A percentile compares a stretch with the other conserved stretches of the same genome.
These are phyloP conservation scores for Pardosa pseudoannulata DNA, from an alignment of 2,888 invertebrate genomes.

Conservation along the genomic window DNA sequence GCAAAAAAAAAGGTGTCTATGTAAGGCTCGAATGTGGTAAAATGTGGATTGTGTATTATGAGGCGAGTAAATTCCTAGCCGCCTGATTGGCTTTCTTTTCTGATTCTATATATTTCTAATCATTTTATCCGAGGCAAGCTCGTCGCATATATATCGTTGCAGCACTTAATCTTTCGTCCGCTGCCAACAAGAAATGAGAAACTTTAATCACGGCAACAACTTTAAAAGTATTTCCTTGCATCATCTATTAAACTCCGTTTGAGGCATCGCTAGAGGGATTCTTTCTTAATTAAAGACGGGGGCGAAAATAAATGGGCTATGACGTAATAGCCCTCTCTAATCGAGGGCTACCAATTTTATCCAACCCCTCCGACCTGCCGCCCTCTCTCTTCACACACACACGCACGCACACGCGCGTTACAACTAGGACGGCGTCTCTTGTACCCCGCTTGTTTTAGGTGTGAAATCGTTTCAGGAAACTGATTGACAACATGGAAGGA, in stretches of 20 bases:
- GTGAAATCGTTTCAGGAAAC: background rate
- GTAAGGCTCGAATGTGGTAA: no score
- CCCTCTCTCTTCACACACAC: background rate
- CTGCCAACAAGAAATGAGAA: conserved; percentile 59
- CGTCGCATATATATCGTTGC: conserved; percentile 9
- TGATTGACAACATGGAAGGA: no score
- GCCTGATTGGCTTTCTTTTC: no score
- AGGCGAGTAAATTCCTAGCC: no score
- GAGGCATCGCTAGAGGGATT: conserved; percentile 22
- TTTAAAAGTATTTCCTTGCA: conserved; percentile 60
- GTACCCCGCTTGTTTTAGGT: background rate
- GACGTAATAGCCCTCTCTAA: conserved; percentile 31
- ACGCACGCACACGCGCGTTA: background rate
- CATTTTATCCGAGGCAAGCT: no score
- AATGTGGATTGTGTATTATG: no score
- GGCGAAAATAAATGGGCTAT: conserved; percentile 54
- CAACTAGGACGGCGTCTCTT: background rate
- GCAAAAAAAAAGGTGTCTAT: no score
- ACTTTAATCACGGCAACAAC: conserved; percentile 68
- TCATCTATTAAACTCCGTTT: conserved; percentile 41
- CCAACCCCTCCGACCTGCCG: background rate
- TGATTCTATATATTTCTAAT: no score
- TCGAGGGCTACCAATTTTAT: conserved; percentile 15
- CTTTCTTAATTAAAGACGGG: conserved; percentile 62
- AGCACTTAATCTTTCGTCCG: conserved; percentile 41